phyloP scores from a whole-genome alignment of 1,140 invertebrate species.

The Drosophila kanapiae region DNA sequence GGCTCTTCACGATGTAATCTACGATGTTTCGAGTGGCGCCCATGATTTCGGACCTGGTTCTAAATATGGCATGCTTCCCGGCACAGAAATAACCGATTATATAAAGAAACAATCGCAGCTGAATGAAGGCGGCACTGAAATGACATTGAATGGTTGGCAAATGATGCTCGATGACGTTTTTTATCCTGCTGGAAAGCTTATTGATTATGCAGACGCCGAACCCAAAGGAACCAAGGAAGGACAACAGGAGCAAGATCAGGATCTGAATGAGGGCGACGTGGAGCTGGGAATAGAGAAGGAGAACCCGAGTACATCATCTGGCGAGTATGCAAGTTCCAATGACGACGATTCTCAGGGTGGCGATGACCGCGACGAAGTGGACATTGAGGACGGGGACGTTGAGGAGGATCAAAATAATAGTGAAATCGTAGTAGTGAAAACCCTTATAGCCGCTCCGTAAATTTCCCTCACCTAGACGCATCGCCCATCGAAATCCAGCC shows the following conservation, averaged over 20 bases:
- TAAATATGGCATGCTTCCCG: conserved; percentile 1
- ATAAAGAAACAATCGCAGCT: background rate
- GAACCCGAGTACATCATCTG: background rate
- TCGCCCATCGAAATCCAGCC: conserved; percentile 34
- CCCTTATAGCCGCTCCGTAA: background rate
- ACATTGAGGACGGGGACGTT: background rate
- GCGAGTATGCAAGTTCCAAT: conserved; percentile 14
- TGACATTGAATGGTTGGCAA: conserved; percentile 17
- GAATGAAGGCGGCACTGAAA: background rate
- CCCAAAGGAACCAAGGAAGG: background rate
- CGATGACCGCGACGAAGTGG: background rate
- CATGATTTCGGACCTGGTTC: conserved; percentile 54
- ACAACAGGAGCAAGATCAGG: background rate
- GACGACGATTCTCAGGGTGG: background rate
- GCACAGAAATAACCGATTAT: conserved; percentile 33
- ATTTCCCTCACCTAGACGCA: background rate
- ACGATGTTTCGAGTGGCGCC: conserved; percentile 51
- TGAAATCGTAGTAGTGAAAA: too few relatives aligned
- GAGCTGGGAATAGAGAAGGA: background rate
- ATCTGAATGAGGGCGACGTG: background rate
- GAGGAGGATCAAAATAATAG: background rate
- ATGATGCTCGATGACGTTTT: conserved; percentile 49
- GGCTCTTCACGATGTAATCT: conserved; percentile 33
- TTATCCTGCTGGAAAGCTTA: conserved; percentile 29
- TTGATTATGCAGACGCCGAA: background rate